Conservation (phyloP, 2,113 vertebrate genomes). For the Larimichthys polyactis region DNA sequence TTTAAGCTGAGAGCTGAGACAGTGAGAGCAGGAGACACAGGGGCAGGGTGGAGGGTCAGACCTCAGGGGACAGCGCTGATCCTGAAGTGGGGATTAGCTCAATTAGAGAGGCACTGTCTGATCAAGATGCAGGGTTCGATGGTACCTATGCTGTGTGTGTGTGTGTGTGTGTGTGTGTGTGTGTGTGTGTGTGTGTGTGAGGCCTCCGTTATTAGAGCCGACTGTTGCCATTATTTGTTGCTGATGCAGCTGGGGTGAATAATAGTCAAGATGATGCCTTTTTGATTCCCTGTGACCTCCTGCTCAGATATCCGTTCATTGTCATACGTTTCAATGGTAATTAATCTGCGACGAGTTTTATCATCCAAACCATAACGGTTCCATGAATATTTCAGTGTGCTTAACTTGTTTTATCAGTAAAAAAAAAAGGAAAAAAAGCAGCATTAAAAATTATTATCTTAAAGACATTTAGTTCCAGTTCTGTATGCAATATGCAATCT, state of each 20-base stretch:
- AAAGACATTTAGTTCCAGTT: too few species aligned
- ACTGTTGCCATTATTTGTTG: constrained; percentile 76
- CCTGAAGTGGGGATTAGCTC: constrained; percentile 95
- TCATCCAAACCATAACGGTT: constrained; percentile 32
- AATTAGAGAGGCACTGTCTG: constrained; percentile 87
- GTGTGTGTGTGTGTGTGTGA: constrained; percentile 30
- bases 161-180: constrained; percentile 43
- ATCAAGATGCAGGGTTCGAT: constrained; percentile 68
- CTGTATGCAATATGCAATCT: too few species aligned
- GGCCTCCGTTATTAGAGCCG: constrained; percentile 64
- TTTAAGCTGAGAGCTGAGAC: constrained; percentile 66
- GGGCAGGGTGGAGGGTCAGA: constrained; percentile 80
- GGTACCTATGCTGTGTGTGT: constrained; percentile 44
- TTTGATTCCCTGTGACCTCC: constrained; percentile 58
- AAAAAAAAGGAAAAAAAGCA: background rate
- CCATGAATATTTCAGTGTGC: constrained; percentile 71
- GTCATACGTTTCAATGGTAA: constrained; percentile 57
- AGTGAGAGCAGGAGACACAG: constrained; percentile 57
- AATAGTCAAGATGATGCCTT: constrained; percentile 55
- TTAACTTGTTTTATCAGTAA: background rate
- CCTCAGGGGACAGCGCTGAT: constrained; percentile 85
- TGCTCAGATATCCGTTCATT: constrained; percentile 62
- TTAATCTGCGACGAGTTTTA: constrained; percentile 55
- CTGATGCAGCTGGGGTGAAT: constrained; percentile 69
- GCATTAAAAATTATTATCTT: too few species aligned